Percentiles rank a stretch among this genome's conserved stretches.
phyloP scores from a whole-genome alignment of 2,113 vertebrate genomes.

The Gambusia holbrooki region DNA sequence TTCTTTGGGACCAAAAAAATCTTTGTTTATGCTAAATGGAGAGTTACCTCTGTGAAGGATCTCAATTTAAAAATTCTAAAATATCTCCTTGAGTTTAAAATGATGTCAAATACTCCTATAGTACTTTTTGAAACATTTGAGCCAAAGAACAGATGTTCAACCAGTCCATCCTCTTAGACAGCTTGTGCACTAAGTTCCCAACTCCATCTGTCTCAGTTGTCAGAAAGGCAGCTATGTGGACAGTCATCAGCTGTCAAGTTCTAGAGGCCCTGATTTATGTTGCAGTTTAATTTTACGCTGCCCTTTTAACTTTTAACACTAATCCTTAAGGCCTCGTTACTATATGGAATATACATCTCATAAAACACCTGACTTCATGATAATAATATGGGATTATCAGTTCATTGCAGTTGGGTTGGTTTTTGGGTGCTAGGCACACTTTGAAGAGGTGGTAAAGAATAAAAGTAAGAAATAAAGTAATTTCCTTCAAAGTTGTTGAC shows the following conservation, averaged over 20 bases:
- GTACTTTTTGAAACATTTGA: background rate
- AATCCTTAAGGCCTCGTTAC: slow-evolving; percentile 26
- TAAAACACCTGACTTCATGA: slow-evolving; percentile 55
- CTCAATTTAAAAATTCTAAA: background rate
- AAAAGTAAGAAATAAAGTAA: slow-evolving; percentile 43
- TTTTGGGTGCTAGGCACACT: slow-evolving; percentile 52
- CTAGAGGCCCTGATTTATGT: slow-evolving; percentile 51
- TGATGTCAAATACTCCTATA: background rate
- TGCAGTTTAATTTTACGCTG: slow-evolving; percentile 41
- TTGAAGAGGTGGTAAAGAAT: slow-evolving; percentile 47
- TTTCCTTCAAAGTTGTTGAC: slow-evolving; percentile 45
- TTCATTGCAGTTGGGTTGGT: slow-evolving; percentile 41
- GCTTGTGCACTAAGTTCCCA: slow-evolving; percentile 15
- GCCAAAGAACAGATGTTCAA: background rate
- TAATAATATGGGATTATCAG: slow-evolving; percentile 68
- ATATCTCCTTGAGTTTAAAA: background rate
- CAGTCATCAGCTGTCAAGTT: slow-evolving; percentile 42
- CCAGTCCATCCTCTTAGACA: slow-evolving; percentile 9
- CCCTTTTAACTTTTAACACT: slow-evolving; percentile 38
- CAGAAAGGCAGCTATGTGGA: slow-evolving; percentile 28
- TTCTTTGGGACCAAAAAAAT: background rate
- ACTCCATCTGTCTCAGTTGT: slow-evolving; percentile 21
- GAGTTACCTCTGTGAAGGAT: background rate
- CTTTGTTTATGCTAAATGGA: background rate
- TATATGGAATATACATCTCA: slow-evolving; percentile 45